A percentile compares a stretch with the other conserved stretches of the same genome.
These are phyloP conservation scores for Drosophila persimilis DNA, from an alignment of 1,140 invertebrate species.

Conservation along the genomic window DNA sequence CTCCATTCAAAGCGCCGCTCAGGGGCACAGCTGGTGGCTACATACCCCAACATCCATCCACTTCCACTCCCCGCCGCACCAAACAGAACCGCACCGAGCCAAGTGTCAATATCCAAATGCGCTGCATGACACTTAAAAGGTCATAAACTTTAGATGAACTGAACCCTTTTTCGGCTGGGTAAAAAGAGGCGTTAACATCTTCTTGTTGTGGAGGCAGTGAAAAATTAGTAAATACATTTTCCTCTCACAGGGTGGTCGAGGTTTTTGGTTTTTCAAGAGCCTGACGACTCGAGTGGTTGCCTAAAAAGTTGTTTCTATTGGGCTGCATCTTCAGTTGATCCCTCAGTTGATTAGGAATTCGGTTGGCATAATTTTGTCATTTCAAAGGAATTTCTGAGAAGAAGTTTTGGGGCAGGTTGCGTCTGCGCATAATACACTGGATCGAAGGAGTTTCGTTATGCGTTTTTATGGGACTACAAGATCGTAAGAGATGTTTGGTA, in stretches of 20 bases:
- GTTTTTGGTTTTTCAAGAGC: slow-evolving; percentile 25
- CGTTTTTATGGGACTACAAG: slow-evolving; percentile 2
- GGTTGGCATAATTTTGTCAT: slow-evolving; percentile 69
- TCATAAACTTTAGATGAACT: slow-evolving; percentile 59
- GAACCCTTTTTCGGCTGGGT: slow-evolving; percentile 34
- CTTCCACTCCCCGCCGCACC: not conserved
- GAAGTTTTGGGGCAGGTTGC: slow-evolving; percentile 70
- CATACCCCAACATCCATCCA: slow-evolving; percentile 34
- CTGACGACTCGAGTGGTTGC: slow-evolving; percentile 17
- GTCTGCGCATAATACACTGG: slow-evolving; percentile 58
- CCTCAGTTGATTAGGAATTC: slow-evolving; percentile 67
- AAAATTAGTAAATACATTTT: slow-evolving; percentile 71
- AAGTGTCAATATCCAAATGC: slow-evolving; percentile 65
- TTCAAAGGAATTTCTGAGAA: slow-evolving; percentile 47
- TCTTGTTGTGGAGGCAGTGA: slow-evolving; percentile 25
- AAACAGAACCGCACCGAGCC: slow-evolving; percentile 1
- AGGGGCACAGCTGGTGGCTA: slow-evolving; percentile 55
- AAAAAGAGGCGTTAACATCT: slow-evolving; percentile 35
- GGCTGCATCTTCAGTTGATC: slow-evolving; percentile 2
- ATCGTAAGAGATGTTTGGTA: slow-evolving; percentile 21
- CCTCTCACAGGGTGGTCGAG: slow-evolving; percentile 54
- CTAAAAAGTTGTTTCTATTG: slow-evolving; percentile 32
- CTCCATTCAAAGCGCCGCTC: slow-evolving; percentile 59
- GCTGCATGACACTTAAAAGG: slow-evolving; percentile 63
- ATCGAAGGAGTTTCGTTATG: slow-evolving; percentile 18